phyloP scores from a whole-genome alignment of 2,113 vertebrate species.

The Neoarius graeffei region DNA sequence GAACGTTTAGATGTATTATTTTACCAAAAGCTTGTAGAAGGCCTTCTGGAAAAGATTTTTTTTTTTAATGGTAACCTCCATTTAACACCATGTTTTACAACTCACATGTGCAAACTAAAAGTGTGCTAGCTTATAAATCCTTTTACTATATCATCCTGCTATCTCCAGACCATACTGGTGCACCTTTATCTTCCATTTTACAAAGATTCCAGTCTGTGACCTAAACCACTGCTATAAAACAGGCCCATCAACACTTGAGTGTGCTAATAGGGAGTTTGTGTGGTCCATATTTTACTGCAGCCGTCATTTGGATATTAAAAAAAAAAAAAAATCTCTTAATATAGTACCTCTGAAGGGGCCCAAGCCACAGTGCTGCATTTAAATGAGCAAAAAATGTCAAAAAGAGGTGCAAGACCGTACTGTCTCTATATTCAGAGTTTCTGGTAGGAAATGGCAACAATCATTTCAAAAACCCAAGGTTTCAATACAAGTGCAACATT shows the following conservation, averaged over 20 bases:
- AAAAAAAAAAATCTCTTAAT: conserved; percentile 49
- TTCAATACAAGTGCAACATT: too few species aligned
- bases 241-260: conserved; percentile 40
- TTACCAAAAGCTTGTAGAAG: conserved; percentile 1
- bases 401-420: not conserved
- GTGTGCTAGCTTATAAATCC: conserved; percentile 22
- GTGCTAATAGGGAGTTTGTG: conserved; percentile 45
- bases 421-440: too few species aligned
- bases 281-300: conserved; percentile 54
- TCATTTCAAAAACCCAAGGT: too few species aligned
- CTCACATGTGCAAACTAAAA: conserved; percentile 38
- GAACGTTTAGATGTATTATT: not conserved
- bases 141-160: conserved; percentile 25
- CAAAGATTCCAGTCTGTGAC: conserved; percentile 40
- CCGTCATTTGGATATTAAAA: conserved; percentile 45
- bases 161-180: conserved; percentile 7
- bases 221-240: conserved; percentile 42
- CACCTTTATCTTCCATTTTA: conserved; percentile 16
- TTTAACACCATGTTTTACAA: conserved; percentile 32
- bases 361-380: conserved; percentile 25
- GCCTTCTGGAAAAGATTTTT: not conserved
- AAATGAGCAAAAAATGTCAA: not conserved
- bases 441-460: too few species aligned
- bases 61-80: not conserved
- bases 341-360: conserved; percentile 36